Conservation (phyloP, 2,113 vertebrate species). For the Perca fluviatilis region DNA sequence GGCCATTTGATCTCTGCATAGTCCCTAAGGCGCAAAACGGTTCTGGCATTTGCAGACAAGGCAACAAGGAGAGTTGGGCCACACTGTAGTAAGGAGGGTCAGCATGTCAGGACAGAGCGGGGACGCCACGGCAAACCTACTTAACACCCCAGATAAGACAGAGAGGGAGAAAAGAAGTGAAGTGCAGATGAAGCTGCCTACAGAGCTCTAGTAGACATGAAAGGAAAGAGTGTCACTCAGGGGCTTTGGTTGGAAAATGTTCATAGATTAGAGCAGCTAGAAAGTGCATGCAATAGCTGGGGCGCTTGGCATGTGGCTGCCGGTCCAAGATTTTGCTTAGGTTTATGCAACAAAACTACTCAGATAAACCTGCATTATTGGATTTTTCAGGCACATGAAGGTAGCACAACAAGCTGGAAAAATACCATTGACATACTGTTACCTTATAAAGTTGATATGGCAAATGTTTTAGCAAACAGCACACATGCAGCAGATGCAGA, state of each 20-base stretch:
- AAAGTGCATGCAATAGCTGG: constrained; percentile 34
- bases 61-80: constrained; percentile 16
- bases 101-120: constrained; percentile 20
- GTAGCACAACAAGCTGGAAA: neutral
- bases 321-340: neutral
- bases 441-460: neutral
- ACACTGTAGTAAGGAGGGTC: constrained; percentile 31
- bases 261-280: constrained; percentile 8
- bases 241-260: constrained; percentile 30
- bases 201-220: constrained; percentile 34
- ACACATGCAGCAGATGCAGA: too few species aligned
- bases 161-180: neutral
- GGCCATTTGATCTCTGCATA: constrained; percentile 58
- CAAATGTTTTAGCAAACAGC: neutral
- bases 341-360: neutral
- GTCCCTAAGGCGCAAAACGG: constrained; percentile 49
- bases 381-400: neutral
- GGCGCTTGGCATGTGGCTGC: neutral
- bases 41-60: constrained; percentile 65
- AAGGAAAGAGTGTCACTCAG: constrained; percentile 19
- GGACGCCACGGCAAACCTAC: constrained; percentile 14
- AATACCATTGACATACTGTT: neutral
- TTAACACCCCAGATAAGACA: constrained; percentile 16
- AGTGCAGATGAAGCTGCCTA: constrained; percentile 23
- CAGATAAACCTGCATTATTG: neutral